Evolutionary conservation across 2,888 invertebrate genomes (phyloP), one percentile per base, ranked within the genome.

Genomic region (Hyalella azteca): DNA sequence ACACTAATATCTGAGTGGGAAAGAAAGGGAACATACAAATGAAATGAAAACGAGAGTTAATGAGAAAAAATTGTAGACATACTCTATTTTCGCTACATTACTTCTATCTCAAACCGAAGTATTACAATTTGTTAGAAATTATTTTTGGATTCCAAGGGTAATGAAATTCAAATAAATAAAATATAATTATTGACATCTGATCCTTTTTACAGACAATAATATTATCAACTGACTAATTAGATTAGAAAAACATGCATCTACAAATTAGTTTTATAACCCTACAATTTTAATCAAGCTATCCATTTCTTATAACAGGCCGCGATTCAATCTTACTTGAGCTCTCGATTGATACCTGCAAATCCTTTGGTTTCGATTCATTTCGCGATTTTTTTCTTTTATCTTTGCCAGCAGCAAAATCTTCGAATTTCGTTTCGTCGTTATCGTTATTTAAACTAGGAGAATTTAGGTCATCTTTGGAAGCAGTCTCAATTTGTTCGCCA

Each of bases 171-270:
- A 54, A 54, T 26, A 26, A 3, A 26, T 11, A 7, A 54, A 54
- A 26, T 54, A 54, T 26, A 22, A 54, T 54, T 26, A 26, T 11
- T 54, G 22, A 26, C 13, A 26, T 54, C 7, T 22, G 22, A 54
- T 36, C 2, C 32, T 66, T 66, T 66, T 36, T 66, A 66, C 66
- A 66, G 2, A 2, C 11, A 66, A 66, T 66, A 66, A 66, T 66
- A 66, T 66, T 66, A 66, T 66, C 66, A 66, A 66, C 66, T 66
- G 36, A 11, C 32, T 66, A 66, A 36, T 66, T n/a, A n/a, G n/a
- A 66, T 66, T 13, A 36, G n/a, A 66, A 36, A 22, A 19, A 3
- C 66, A 66, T 66, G 36, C 32, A 36, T n/a, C 19, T 36, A 66
- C 32, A 7, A 13, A 36, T 19, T n/a, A 36, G 36, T 4, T 66